Evolutionary conservation across 1,140 invertebrate species (phyloP).

Genomic region (Anthonomus grandis): DNA sequence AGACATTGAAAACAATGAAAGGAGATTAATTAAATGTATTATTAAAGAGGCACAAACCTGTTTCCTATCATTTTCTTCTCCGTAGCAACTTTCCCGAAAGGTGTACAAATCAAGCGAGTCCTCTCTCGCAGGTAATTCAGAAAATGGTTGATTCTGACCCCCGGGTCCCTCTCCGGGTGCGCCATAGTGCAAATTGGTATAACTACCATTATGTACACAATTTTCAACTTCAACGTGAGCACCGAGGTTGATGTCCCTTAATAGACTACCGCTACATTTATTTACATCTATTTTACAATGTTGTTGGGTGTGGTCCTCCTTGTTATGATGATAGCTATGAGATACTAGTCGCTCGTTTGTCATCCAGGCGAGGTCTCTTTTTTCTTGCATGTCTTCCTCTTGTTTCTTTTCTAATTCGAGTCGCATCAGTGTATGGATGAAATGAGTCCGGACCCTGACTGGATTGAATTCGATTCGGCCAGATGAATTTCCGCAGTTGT

Average conservation of each 20-base stretch:
- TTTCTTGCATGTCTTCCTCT: slow-evolving; percentile 46
- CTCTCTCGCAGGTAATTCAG: slow-evolving; percentile 56
- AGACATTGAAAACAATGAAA: too few species aligned
- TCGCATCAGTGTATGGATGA: slow-evolving; percentile 94
- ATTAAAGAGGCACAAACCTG: slow-evolving; percentile 18
- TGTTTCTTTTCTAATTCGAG: slow-evolving; percentile 87
- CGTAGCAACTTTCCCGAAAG: slow-evolving; percentile 66
- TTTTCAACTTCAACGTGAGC: slow-evolving; percentile 59
- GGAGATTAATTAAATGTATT: slow-evolving; percentile 1
- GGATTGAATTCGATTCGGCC: slow-evolving; percentile 97
- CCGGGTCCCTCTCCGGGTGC: slow-evolving; percentile 43
- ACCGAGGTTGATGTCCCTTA: slow-evolving; percentile 55
- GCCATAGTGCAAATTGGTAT: slow-evolving; percentile 63
- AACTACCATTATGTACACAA: slow-evolving; percentile 61
- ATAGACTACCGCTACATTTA: slow-evolving; percentile 46
- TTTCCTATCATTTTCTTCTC: slow-evolving; percentile 52
- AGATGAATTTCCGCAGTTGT: slow-evolving; percentile 88
- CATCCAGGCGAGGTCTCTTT: slow-evolving; percentile 47
- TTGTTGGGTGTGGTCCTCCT: slow-evolving; percentile 23
- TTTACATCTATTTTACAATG: slow-evolving; percentile 23
- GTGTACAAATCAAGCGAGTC: slow-evolving; percentile 64
- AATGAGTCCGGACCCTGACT: slow-evolving; percentile 92
- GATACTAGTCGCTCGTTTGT: slow-evolving; percentile 40
- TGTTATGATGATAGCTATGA: slow-evolving; percentile 24
- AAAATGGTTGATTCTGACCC: slow-evolving; percentile 25